Evolutionary conservation across 2,797 vertebrate species (phyloP).

Genomic region (Lithobates pipiens): DNA sequence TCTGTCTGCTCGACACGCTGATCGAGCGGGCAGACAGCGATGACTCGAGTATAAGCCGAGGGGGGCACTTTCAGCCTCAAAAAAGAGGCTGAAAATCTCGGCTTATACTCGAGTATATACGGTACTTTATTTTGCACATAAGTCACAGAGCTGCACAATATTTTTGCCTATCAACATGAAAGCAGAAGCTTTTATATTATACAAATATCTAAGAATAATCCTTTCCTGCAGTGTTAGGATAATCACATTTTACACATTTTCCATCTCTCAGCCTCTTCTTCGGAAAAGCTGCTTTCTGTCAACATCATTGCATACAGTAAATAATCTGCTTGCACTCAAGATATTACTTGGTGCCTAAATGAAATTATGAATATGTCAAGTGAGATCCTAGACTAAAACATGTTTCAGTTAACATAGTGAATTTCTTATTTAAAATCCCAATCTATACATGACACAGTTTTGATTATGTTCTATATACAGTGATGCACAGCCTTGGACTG

Average conservation of each 20-base stretch:
- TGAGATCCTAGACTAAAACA: conserved; percentile 39
- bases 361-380: conserved; percentile 60
- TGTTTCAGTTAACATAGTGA: conserved; percentile 40
- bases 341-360: conserved; percentile 64
- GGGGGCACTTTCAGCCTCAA: too few species aligned
- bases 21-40: too few species aligned
- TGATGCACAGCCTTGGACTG: neutral
- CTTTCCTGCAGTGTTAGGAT: conserved; percentile 49
- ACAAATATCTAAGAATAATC: conserved; percentile 54
- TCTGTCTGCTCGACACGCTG: too few species aligned
- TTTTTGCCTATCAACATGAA: conserved; percentile 13
- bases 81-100: too few species aligned
- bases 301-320: conserved; percentile 65
- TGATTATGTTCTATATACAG: neutral
- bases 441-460: conserved; percentile 32
- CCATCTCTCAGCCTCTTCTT: conserved; percentile 55
- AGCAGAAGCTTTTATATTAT: conserved; percentile 56
- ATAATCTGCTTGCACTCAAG: conserved; percentile 57
- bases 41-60: too few species aligned
- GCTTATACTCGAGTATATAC: too few species aligned
- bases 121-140: conserved; percentile 32
- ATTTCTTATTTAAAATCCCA: conserved; percentile 25
- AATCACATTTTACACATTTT: conserved; percentile 54
- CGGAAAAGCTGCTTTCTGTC: conserved; percentile 56
- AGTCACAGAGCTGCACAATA: conserved; percentile 38